A percentile compares a stretch with the other conserved stretches of the same genome.
Evolutionary conservation across 1,140 invertebrate species (phyloP).

Genomic region (Spodoptera litura): DNA sequence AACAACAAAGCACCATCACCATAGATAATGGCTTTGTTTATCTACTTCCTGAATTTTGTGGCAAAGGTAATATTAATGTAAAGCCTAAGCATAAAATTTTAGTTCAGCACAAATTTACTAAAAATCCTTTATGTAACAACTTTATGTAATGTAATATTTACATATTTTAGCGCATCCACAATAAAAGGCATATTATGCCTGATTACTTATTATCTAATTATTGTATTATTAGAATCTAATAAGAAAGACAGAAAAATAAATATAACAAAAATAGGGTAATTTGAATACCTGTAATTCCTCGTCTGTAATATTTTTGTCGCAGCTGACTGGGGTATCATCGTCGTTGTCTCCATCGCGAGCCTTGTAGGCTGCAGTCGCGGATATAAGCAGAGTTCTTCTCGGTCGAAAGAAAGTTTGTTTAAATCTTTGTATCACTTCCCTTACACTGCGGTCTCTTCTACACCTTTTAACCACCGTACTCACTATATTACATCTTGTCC

Average conservation of each 20-base stretch:
- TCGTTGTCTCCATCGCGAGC: slow-evolving; percentile 53
- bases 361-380: slow-evolving; percentile 77
- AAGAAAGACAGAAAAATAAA: not conserved
- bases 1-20: not conserved
- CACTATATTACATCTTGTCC: slow-evolving; percentile 68
- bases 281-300: slow-evolving; percentile 72
- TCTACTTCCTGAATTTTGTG: too few relatives aligned
- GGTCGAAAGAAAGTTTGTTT: slow-evolving; percentile 72
- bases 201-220: not conserved
- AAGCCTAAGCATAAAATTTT: too few relatives aligned
- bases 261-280: not conserved
- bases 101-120: too few relatives aligned
- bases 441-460: slow-evolving; percentile 66
- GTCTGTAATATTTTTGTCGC: slow-evolving; percentile 75
- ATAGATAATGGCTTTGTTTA: not conserved
- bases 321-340: slow-evolving; percentile 50
- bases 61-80: too few relatives aligned
- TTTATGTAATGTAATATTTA: too few relatives aligned
- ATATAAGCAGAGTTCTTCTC: slow-evolving; percentile 70
- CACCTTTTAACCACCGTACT: slow-evolving; percentile 69
- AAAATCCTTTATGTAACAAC: too few relatives aligned
- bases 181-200: not conserved
- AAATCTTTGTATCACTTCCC: slow-evolving; percentile 73
- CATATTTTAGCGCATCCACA: not conserved
- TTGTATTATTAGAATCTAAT: not conserved